A percentile compares a stretch with the other conserved stretches of the same genome.
Evolutionary conservation across 2,797 vertebrate species (phyloP).

Genomic region (Diplodus sargus): DNA sequence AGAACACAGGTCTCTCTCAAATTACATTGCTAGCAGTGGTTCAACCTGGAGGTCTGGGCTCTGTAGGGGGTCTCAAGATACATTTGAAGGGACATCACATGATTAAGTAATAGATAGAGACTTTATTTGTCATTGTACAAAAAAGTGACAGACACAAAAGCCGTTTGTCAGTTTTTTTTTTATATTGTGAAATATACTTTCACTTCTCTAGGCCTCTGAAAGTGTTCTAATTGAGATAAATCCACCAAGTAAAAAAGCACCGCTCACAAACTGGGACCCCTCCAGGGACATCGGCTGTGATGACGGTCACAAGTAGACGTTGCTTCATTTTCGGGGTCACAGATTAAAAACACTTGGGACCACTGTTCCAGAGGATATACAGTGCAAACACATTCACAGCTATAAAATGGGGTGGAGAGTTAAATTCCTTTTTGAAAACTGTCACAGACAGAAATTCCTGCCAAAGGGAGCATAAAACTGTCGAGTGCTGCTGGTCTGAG

Average conservation of each 20-base stretch:
- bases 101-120: background rate
- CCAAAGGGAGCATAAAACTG: constrained; percentile 13
- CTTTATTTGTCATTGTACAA: too few species aligned
- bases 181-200: constrained; percentile 2
- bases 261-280: background rate
- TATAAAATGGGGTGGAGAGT: background rate
- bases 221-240: background rate
- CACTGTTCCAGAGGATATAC: background rate
- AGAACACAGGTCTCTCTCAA: background rate
- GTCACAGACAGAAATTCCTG: background rate
- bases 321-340: background rate
- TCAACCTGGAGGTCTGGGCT: background rate
- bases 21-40: background rate
- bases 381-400: background rate
- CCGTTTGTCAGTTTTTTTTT: background rate
- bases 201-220: constrained; percentile 3
- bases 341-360: background rate
- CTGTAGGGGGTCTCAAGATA: background rate
- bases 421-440: constrained; percentile 4
- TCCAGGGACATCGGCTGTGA: background rate
- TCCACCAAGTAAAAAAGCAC: background rate
- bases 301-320: background rate
- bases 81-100: background rate
- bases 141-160: background rate
- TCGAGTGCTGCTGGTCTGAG: constrained; percentile 1